Evolutionary conservation across 2,797 vertebrate genomes (phyloP).

Genomic region (Girardinus metallicus): DNA sequence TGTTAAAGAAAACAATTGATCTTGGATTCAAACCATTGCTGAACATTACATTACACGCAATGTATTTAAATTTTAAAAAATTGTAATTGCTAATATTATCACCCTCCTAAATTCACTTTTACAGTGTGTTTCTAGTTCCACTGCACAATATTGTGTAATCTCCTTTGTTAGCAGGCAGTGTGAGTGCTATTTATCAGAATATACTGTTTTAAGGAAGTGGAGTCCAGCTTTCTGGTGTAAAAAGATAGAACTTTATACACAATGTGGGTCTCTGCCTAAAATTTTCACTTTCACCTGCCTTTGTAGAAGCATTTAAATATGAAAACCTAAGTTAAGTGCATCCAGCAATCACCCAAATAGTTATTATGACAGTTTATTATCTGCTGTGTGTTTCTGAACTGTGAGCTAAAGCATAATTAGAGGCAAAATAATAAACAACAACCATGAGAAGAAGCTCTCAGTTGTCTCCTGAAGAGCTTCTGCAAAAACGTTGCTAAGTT

Average conservation of each 20-base stretch:
- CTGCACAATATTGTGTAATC: not conserved
- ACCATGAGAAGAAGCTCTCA: slow-evolving; percentile 78
- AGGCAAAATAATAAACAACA: slow-evolving; percentile 70
- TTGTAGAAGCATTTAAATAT: not conserved
- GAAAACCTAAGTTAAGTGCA: not conserved
- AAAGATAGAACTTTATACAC: not conserved
- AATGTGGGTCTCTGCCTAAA: not conserved
- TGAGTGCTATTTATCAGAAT: not conserved
- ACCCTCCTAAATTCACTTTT: not conserved
- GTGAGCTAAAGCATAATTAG: slow-evolving; percentile 20
- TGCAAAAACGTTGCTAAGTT: slow-evolving; percentile 75
- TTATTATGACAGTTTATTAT: slow-evolving; percentile 27
- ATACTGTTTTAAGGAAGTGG: not conserved
- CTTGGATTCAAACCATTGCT: not conserved
- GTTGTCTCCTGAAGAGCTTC: slow-evolving; percentile 75
- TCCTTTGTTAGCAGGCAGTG: not conserved
- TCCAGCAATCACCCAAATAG: slow-evolving; percentile 6
- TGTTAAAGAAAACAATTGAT: not conserved
- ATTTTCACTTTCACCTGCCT: not conserved
- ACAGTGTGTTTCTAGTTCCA: not conserved
- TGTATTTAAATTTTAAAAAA: not conserved
- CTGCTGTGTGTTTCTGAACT: slow-evolving; percentile 17
- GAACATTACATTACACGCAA: not conserved
- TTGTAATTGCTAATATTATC: not conserved
- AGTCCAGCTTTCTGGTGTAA: not conserved